These are phyloP conservation scores for Aptenodytes patagonicus DNA, from an alignment of 2,113 vertebrate genomes.

Conservation along the genomic window DNA sequence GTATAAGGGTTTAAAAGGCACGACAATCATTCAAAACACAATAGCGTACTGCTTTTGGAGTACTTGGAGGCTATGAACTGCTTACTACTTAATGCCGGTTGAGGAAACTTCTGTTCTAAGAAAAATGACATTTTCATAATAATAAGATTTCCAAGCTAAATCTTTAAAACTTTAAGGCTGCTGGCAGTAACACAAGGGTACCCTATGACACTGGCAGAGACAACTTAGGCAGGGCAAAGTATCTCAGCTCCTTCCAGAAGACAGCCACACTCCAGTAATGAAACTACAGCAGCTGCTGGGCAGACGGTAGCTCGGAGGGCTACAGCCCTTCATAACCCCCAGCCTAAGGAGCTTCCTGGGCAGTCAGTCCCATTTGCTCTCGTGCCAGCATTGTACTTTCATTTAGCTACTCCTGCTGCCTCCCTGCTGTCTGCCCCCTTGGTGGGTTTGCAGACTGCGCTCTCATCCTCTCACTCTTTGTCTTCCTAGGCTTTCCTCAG, in stretches of 20 bases:
- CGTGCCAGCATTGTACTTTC: neutral
- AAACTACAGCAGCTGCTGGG: neutral
- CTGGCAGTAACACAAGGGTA: neutral
- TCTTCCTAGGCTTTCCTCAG: neutral
- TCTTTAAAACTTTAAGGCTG: neutral
- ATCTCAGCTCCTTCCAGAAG: neutral
- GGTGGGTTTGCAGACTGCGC: neutral
- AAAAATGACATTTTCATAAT: neutral
- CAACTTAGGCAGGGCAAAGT: neutral
- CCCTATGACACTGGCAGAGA: neutral
- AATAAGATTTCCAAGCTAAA: neutral
- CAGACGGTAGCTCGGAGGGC: neutral
- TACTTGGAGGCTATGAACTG: neutral
- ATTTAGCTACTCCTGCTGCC: neutral
- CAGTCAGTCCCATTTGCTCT: neutral
- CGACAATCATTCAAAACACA: neutral
- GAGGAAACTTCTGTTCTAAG: neutral
- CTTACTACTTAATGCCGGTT: neutral
- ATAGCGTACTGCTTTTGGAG: neutral
- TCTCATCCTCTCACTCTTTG: neutral
- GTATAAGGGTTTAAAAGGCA: neutral
- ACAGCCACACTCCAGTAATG: neutral
- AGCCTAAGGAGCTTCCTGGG: neutral
- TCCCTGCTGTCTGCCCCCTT: neutral
- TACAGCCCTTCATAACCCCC: neutral